A percentile compares a stretch with the other conserved stretches of the same genome.
phyloP scores from a whole-genome alignment of 1,140 invertebrate species.

The Dreissena polymorpha region DNA sequence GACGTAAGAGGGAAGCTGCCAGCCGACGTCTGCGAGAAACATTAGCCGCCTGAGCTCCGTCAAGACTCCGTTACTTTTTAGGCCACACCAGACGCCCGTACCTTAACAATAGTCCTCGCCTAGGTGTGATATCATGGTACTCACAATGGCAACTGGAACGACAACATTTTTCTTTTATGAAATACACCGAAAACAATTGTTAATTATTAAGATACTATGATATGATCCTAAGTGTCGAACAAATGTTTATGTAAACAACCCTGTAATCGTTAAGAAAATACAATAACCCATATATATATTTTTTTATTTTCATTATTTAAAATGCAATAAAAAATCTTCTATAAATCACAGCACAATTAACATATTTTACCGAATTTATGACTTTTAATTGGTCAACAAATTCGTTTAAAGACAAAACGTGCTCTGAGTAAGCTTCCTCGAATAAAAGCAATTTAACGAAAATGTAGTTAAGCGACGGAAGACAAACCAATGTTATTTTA shows the following conservation, averaged over 20 bases:
- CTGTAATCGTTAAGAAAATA: neutral
- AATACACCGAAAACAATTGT: no score
- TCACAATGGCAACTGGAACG: constrained; percentile 14
- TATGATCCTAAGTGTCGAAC: no score
- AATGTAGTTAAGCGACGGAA: neutral
- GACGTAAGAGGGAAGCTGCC: constrained; percentile 35
- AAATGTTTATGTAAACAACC: neutral
- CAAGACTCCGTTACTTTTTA: neutral
- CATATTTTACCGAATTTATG: no score
- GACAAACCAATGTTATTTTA: neutral
- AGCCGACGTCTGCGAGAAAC: constrained; percentile 41
- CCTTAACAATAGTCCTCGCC: constrained; percentile 49
- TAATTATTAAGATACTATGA: no score
- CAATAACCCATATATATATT: neutral
- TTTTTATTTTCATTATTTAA: no score
- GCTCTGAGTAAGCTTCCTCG: neutral
- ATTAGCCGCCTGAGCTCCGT: constrained; percentile 3
- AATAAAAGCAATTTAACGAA: neutral
- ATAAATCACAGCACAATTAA: no score
- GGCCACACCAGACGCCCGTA: constrained; percentile 50
- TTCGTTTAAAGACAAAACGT: no score
- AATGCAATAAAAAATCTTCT: no score
- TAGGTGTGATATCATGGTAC: neutral
- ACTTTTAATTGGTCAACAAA: no score
- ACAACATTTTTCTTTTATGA: neutral